Conservation (phyloP, 92 coral and sea anemone species). For the Epizoanthus illoricatus region DNA sequence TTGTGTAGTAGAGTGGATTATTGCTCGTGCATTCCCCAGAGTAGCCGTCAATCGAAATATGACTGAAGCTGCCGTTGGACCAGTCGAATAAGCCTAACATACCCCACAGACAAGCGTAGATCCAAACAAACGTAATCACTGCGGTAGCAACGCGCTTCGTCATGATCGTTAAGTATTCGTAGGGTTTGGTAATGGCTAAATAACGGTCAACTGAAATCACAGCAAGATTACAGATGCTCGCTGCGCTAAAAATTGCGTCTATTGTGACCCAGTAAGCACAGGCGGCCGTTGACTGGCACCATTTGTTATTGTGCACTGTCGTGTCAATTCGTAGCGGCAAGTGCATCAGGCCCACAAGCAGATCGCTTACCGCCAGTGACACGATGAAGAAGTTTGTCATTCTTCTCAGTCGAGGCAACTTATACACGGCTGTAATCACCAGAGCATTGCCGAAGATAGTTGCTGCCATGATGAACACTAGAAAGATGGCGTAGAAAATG, state of each 20-base stretch:
- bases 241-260: constrained; percentile 75
- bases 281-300: constrained; percentile 66
- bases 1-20: constrained; percentile 50
- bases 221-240: constrained; percentile 90
- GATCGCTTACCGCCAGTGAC: constrained; percentile 90
- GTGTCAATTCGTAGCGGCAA: constrained; percentile 83
- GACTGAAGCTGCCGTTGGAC: constrained; percentile 39
- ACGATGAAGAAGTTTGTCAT: constrained; percentile 91
- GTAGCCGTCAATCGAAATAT: background rate
- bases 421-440: constrained; percentile 81
- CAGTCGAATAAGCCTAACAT: constrained; percentile 68
- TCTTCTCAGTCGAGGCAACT: constrained; percentile 75
- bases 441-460: constrained; percentile 90
- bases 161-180: constrained; percentile 74
- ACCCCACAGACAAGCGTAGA: constrained; percentile 84
- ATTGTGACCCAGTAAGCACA: constrained; percentile 79
- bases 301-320: constrained; percentile 73
- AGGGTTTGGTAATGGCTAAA: constrained; percentile 88
- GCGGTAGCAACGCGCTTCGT: constrained; percentile 72
- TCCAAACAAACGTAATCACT: constrained; percentile 82
- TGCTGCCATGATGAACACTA: constrained; percentile 76
- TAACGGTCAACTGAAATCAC: constrained; percentile 93
- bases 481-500: constrained; percentile 56
- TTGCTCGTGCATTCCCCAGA: constrained; percentile 1
- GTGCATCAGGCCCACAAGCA: constrained; percentile 67